phyloP scores from a whole-genome alignment of 2,888 invertebrate genomes.

The Gonocerus acuteangulatus region DNA sequence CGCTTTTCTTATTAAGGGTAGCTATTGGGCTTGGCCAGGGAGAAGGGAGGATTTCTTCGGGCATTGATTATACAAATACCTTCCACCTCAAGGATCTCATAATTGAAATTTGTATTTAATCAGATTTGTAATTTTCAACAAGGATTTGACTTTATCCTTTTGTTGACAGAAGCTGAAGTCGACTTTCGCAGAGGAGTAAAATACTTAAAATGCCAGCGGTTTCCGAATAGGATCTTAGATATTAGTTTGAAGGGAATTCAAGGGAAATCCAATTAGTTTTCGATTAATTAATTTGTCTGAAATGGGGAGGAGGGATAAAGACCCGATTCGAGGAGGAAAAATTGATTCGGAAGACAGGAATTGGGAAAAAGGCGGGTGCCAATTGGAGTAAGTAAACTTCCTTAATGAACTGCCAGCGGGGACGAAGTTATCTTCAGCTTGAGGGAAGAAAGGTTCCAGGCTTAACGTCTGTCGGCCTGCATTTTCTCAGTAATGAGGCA shows the following conservation, averaged over 20 bases:
- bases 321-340: not conserved
- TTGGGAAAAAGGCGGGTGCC: slow-evolving; percentile 3
- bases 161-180: no score
- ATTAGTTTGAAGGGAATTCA: slow-evolving; percentile 3
- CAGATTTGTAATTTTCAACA: no score
- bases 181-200: no score
- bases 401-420: slow-evolving; percentile 20
- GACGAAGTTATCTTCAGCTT: slow-evolving; percentile 19
- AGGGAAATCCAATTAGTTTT: slow-evolving; percentile 2
- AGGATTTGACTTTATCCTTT: no score
- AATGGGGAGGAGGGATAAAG: not conserved
- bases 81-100: no score
- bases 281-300: slow-evolving; percentile 13
- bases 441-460: slow-evolving; percentile 19
- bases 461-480: no score
- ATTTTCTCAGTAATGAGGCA: slow-evolving; percentile 32
- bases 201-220: not conserved
- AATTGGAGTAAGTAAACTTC: slow-evolving; percentile 23
- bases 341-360: slow-evolving; percentile 1
- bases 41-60: no score
- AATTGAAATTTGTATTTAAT: no score
- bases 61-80: no score
- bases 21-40: no score
- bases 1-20: no score
- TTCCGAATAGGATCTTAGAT: not conserved